A percentile compares a stretch with the other conserved stretches of the same genome.
Conservation (phyloP, 2,113 vertebrate species). For the Podilymbus podiceps region DNA sequence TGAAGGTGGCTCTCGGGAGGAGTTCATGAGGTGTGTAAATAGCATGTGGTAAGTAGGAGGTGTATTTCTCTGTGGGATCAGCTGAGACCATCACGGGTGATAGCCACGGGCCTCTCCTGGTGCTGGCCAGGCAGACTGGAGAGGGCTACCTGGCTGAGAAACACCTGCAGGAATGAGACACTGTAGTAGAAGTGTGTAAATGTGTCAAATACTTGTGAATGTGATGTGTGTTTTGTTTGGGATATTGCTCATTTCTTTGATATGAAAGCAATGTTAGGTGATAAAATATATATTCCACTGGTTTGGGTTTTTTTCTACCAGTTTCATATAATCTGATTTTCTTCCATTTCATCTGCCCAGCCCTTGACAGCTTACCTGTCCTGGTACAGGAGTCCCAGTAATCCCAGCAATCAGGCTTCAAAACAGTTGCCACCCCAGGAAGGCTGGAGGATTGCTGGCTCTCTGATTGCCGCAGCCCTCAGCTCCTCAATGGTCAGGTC, state of each 20-base stretch:
- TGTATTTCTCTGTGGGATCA: neutral
- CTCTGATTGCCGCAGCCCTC: neutral
- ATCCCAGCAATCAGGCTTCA: neutral
- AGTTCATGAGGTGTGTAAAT: accelerated
- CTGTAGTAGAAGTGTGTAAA: neutral
- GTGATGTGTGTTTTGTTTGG: neutral
- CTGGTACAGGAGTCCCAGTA: neutral
- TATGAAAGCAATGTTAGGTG: neutral
- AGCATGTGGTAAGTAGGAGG: neutral
- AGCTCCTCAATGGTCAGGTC: neutral
- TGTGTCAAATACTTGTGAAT: neutral
- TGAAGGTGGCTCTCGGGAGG: neutral
- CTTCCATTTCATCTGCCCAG: neutral
- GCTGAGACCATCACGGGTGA: neutral
- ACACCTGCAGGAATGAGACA: neutral
- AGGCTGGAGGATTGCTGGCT: neutral
- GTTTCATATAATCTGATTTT: neutral
- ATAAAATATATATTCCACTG: neutral
- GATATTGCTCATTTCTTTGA: neutral
- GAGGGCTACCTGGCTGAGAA: neutral
- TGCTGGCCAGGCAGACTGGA: neutral
- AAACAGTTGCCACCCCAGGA: neutral
- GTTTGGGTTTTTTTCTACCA: neutral
- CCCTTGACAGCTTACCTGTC: neutral
- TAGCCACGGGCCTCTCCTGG: neutral